Base-by-base conservation (phyloP, 2,113 vertebrate species). In the Psophia crepitans region DNA sequence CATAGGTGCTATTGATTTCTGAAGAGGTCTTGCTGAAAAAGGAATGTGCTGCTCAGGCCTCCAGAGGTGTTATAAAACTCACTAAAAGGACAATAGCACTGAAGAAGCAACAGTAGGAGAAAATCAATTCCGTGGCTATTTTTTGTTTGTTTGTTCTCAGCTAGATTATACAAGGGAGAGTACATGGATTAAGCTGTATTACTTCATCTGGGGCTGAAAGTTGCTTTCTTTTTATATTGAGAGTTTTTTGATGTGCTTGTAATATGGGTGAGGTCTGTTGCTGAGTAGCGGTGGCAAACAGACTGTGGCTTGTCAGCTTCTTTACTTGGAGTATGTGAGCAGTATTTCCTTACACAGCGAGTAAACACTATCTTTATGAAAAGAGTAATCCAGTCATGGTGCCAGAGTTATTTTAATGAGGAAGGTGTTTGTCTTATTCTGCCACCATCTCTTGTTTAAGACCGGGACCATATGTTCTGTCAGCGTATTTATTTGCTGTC, bases 1-100 rank as follows among this genome's bases (percentile, higher is more conserved):
- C 90, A 93, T 70, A 87, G 92, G 49, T 84, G 82, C 81, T 94
- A 91, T 94, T 84, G 96, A 97, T 97, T 95, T 92, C 89, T 86
- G 87, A 89, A 91, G 79, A 70, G 76, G 85, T 70, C 89, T 93
- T 71, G 60, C 70, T 94, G 90, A 60, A 84, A 94, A 83, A 93
- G 73, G 26, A 90, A 71, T 46, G 37, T 78, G 91, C 78, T 85
- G 24, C 60, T 94, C 15, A 9, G 37, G 71, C 74, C 91, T 86
- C 76, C 53, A 71, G 84, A 83, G 74, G 64, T 85, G 84, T 89
- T 93, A 65, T n/a, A 91, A 56, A 76, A 64, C 56, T 43, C n/a
- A 44, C 70, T 78, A 74, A 88, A 93, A 93, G 89, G 65, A 91
- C 79, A 75, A 83, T 76, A 96, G 75, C 54, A 43, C 41, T 73